These are phyloP conservation scores for Magallana nippona DNA, from an alignment of 2,888 invertebrate species.

Conservation along the genomic window DNA sequence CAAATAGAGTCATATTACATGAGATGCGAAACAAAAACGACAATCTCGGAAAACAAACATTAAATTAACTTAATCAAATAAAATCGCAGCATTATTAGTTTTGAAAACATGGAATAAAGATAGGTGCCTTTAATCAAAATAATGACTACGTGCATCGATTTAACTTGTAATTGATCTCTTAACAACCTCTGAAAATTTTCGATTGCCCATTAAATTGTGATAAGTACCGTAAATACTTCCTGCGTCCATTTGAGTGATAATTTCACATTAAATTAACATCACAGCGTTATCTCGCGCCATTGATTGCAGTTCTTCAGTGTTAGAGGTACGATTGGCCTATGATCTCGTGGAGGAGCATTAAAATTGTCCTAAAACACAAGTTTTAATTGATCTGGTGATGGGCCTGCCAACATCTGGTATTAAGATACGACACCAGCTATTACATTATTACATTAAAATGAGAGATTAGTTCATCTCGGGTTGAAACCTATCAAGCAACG, in stretches of 20 bases:
- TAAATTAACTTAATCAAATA: no score
- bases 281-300: slow-evolving; percentile 10
- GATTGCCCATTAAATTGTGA: slow-evolving; percentile 18
- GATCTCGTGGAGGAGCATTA: not conserved
- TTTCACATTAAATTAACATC: not conserved
- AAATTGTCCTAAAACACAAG: not conserved
- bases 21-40: not conserved
- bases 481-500: not conserved
- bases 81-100: no score
- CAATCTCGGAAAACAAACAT: not conserved
- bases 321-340: slow-evolving; percentile 16
- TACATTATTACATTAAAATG: not conserved
- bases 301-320: slow-evolving; percentile 10
- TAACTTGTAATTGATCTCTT: slow-evolving; percentile 5
- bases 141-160: not conserved
- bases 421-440: slow-evolving; percentile 2
- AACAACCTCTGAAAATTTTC: not conserved
- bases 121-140: not conserved
- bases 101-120: not conserved
- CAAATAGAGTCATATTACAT: not conserved
- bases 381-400: slow-evolving; percentile 1
- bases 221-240: not conserved
- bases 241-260: slow-evolving; percentile 11
- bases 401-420: not conserved
- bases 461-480: not conserved